These are phyloP conservation scores for Aptenodytes patagonicus DNA, from an alignment of 2,113 vertebrate genomes.

Conservation along the genomic window DNA sequence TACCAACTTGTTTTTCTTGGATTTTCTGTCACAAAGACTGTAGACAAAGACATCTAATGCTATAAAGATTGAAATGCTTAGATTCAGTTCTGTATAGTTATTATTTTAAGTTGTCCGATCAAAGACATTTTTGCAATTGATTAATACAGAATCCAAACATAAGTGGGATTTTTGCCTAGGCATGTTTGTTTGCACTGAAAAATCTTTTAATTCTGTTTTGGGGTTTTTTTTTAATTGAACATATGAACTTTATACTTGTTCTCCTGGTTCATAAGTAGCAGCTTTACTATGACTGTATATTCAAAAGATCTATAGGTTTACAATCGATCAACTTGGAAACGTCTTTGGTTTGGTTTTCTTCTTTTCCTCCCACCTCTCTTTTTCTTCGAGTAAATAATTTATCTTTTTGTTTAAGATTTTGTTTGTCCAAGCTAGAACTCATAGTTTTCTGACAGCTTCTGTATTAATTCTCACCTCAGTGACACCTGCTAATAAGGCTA, in stretches of 20 bases:
- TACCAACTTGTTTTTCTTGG: background rate
- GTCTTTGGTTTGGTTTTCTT: background rate
- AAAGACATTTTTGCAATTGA: background rate
- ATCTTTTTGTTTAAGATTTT: background rate
- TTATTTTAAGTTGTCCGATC: background rate
- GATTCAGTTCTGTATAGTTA: background rate
- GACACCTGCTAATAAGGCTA: constrained; percentile 32
- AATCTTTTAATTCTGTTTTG: background rate
- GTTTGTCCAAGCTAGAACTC: background rate
- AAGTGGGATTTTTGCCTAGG: background rate
- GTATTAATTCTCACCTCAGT: background rate
- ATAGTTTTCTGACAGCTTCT: background rate
- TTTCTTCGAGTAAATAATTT: background rate
- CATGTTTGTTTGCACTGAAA: background rate
- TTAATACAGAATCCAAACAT: background rate
- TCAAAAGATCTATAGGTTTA: background rate
- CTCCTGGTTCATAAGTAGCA: background rate
- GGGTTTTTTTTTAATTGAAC: background rate
- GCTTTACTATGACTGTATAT: background rate
- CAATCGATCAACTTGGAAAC: background rate
- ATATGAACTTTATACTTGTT: background rate
- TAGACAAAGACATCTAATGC: background rate
- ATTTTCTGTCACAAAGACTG: background rate
- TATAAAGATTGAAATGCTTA: background rate
- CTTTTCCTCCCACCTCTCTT: background rate